These are phyloP conservation scores for Meliscaeva auricollis DNA, from an alignment of 2,888 invertebrate genomes.

Conservation along the genomic window DNA sequence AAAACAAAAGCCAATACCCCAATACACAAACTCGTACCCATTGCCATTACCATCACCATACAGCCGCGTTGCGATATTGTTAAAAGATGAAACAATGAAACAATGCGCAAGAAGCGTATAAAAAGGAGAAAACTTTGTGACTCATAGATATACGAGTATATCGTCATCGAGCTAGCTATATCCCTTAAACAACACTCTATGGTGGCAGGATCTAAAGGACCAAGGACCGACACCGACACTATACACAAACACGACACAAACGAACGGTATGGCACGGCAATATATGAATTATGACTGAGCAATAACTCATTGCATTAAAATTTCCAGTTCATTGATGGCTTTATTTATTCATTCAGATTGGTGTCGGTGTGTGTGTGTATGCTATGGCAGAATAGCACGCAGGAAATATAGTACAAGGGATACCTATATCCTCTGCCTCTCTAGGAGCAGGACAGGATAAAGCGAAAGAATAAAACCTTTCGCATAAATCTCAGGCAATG, in stretches of 20 bases:
- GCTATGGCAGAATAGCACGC: neutral
- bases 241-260: slow-evolving; percentile 5
- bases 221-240: slow-evolving; percentile 28
- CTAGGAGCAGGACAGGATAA: neutral
- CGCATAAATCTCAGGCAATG: slow-evolving; percentile 63
- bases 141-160: slow-evolving; percentile 27
- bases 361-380: slow-evolving; percentile 13
- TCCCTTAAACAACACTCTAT: slow-evolving; percentile 48
- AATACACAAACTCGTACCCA: slow-evolving; percentile 4
- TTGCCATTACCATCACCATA: neutral
- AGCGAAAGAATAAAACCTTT: slow-evolving; percentile 32
- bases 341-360: slow-evolving; percentile 71
- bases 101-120: slow-evolving; percentile 71
- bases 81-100: slow-evolving; percentile 72
- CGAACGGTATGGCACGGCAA: slow-evolving; percentile 44
- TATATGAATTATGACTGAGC: slow-evolving; percentile 73
- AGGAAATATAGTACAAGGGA: slow-evolving; percentile 20
- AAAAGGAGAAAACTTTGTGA: slow-evolving; percentile 66
- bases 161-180: neutral
- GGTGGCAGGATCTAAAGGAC: slow-evolving; percentile 36
- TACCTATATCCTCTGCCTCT: slow-evolving; percentile 7
- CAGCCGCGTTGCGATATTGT: slow-evolving; percentile 30
- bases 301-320: slow-evolving; percentile 76
- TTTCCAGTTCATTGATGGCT: slow-evolving; percentile 76
- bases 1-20: slow-evolving; percentile 63